Base-by-base conservation (phyloP, 2,797 vertebrate genomes). In the Coccyzus lansbergi region DNA sequence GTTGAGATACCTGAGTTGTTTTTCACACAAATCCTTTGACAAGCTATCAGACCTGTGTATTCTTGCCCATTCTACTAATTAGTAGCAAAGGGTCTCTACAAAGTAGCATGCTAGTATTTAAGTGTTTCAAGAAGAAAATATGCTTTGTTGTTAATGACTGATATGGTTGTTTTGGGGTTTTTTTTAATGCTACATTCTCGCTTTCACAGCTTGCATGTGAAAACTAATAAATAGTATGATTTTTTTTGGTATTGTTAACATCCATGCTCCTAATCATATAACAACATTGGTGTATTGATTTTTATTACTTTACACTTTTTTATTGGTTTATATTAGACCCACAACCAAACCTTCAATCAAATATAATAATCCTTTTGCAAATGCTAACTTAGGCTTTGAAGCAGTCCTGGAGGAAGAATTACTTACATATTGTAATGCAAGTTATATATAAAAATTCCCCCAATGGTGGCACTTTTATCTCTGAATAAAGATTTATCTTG, bases 281-380 rank as follows among this genome's bases (percentile, higher is more conserved):
- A 67, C 22, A 78, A 28, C 17, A 13, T 6, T 68, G 28, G 56
- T 22, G 55, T 91, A n/a, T 51, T 70, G 58, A 59, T 82, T 95
- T 93, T 81, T 63, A 42, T 92, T 64, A 51, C 5, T 65, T 77
- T 90, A 12, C 29, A 40, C 20, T 71, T 20, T 89, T 83, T 83
- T 75, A 10, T 49, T 63, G 24, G 0, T 75, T 91, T 86, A 93
- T 52, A 46, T 83, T 86, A 70, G 74, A 34, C 36, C 38, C 29
- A 48, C 17, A 76, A 38, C n/a, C 63, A 51, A 86, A 40, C 56
- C 51, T 65, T 80, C 58, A 78, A 53, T 90, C 86, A 94, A 76
- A 75, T 93, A 68, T 19, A 92, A 21, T 92, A 83, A 91, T 93
- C 88, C 80, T 74, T 93, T 58, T 67, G 60, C 78, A 94, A 83